phyloP scores from a whole-genome alignment of 1,140 invertebrate species.

The Dolichoris vasculosae region DNA sequence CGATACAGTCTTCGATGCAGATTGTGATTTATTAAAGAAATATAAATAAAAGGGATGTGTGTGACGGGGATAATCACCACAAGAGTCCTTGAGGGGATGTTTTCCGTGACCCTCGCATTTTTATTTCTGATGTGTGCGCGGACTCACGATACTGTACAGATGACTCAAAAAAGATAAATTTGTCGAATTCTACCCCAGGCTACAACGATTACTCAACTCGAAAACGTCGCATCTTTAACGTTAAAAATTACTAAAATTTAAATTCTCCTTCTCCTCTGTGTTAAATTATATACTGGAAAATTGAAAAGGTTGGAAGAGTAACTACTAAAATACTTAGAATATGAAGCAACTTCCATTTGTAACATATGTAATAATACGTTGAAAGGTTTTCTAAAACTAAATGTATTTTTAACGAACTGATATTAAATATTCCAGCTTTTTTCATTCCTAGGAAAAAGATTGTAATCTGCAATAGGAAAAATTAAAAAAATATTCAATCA shows the following conservation, averaged over 20 bases:
- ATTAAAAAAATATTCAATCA: no score
- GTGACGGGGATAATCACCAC: background rate
- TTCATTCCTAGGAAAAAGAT: no score
- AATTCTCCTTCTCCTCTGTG: background rate
- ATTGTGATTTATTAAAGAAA: conserved; percentile 28
- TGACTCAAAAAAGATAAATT: background rate
- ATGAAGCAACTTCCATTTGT: background rate
- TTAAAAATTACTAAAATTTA: background rate
- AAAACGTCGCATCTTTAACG: background rate
- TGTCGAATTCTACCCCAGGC: conserved; percentile 7
- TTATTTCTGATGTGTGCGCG: background rate
- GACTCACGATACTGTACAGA: background rate
- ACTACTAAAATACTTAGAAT: background rate
- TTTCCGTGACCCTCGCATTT: conserved; percentile 5
- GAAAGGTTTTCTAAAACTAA: background rate
- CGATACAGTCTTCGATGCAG: background rate
- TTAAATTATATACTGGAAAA: background rate
- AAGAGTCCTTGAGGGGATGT: background rate
- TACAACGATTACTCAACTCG: background rate
- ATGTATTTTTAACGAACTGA: background rate
- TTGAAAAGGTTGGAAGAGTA: background rate
- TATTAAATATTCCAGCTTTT: no score
- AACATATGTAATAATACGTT: background rate
- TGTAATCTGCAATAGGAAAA: no score
- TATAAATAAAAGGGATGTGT: background rate